Evolutionary conservation across 2,797 vertebrate genomes (phyloP).

Genomic region (Peromyscus nudipes): DNA sequence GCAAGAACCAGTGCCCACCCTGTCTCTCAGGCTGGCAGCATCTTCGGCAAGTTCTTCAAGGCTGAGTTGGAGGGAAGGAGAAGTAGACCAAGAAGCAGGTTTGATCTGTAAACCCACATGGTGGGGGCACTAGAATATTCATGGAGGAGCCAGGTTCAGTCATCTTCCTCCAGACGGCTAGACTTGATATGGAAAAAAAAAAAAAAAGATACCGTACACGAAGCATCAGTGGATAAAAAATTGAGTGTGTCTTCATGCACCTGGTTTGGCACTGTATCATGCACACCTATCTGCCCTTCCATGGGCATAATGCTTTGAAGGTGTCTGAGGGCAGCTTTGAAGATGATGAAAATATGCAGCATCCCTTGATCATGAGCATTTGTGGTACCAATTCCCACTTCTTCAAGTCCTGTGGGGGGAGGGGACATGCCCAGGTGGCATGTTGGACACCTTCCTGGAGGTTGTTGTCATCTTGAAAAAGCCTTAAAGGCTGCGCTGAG

Average conservation of each 20-base stretch:
- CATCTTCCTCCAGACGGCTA: neutral
- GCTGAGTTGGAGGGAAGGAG: neutral
- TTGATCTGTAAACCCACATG: rapidly evolving
- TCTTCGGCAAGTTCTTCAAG: neutral
- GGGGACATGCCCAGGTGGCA: rapidly evolving
- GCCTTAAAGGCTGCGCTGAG: neutral
- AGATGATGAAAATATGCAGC: rapidly evolving
- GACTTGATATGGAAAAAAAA: neutral
- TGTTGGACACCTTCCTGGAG: neutral
- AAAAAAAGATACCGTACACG: neutral
- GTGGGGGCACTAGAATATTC: neutral
- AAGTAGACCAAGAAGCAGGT: neutral
- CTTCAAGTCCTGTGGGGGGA: neutral
- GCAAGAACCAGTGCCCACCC: constrained; percentile 28
- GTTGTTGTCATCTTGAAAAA: neutral
- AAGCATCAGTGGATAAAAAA: neutral
- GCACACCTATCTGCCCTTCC: neutral
- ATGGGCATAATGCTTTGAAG: neutral
- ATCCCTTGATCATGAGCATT: neutral
- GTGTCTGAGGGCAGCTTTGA: neutral
- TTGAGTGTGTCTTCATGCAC: neutral
- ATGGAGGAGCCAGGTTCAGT: rapidly evolving
- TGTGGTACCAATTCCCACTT: neutral
- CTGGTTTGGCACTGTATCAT: neutral
- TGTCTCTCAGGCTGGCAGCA: neutral